Conservation (phyloP, 2,113 vertebrate species). For the Noctilio leporinus region DNA sequence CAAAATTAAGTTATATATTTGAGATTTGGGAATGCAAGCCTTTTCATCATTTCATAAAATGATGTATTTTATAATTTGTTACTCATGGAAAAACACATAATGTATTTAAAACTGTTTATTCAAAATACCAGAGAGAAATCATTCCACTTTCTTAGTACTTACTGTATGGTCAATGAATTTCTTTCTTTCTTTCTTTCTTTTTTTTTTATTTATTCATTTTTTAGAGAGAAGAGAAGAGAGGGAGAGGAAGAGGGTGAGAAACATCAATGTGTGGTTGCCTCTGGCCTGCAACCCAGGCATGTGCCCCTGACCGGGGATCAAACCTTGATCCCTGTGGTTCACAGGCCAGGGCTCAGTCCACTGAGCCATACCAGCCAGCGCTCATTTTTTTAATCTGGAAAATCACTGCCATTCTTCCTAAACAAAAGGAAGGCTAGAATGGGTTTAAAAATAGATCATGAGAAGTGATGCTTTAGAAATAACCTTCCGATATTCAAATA, state of each 20-base stretch:
- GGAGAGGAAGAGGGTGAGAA: no score
- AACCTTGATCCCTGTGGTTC: no score
- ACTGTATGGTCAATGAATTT: not conserved
- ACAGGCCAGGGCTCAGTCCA: no score
- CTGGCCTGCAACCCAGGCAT: no score
- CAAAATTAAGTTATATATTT: not conserved
- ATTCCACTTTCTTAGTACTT: not conserved
- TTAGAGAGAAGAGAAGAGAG: no score
- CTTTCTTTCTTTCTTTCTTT: no score
- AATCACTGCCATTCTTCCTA: not conserved
- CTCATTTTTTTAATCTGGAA: not conserved
- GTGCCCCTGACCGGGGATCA: no score
- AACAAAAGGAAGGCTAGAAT: not conserved
- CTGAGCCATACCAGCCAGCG: no score
- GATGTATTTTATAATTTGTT: slow-evolving; percentile 36
- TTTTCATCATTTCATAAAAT: slow-evolving; percentile 55
- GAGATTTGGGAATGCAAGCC: not conserved
- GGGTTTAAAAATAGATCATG: not conserved
- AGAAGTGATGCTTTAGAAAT: not conserved
- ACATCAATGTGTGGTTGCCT: no score
- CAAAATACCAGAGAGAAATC: slow-evolving; percentile 11
- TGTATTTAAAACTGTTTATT: not conserved
- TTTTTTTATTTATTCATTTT: no score
- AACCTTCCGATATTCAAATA: not conserved
- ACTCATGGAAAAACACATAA: not conserved